Percentiles rank a stretch among this genome's conserved stretches.
Conservation (phyloP, 1,140 invertebrate genomes). For the Berghia stephanieae region DNA sequence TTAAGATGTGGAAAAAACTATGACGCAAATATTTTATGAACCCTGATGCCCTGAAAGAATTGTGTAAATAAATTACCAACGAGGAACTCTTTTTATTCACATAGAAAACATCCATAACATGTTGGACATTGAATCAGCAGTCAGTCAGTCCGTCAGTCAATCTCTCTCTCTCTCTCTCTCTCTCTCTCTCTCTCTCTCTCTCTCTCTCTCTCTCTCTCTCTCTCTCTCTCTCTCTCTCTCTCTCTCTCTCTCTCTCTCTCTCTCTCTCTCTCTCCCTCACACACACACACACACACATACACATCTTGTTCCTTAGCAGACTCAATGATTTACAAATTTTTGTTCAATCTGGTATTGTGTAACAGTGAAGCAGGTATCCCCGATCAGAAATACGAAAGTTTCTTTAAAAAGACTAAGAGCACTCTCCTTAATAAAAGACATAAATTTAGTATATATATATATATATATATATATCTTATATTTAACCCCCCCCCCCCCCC, state of each 20-base stretch:
- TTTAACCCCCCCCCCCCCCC: too few species aligned
- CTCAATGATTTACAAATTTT: background rate
- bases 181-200: constrained; percentile 23
- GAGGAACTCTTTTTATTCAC: too few species aligned
- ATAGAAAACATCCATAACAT: background rate
- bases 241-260: constrained; percentile 19
- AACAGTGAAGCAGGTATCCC: background rate
- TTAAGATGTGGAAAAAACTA: background rate
- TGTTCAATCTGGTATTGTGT: background rate
- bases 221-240: background rate
- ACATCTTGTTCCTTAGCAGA: background rate
- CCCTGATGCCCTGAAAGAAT: background rate
- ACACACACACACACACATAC: background rate
- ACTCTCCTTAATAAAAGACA: too few species aligned
- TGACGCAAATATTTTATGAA: background rate
- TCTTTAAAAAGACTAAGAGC: too few species aligned
- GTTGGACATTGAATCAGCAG: background rate
- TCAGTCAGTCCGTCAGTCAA: too few species aligned
- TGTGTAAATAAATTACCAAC: background rate
- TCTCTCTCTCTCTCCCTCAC: background rate
- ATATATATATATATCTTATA: constrained; percentile 7
- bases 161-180: constrained; percentile 19
- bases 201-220: constrained; percentile 6
- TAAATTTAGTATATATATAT: background rate
- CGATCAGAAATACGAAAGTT: background rate